These are phyloP conservation scores for Monoplex corrugatus DNA, from an alignment of 2,888 invertebrate genomes.

Conservation along the genomic window DNA sequence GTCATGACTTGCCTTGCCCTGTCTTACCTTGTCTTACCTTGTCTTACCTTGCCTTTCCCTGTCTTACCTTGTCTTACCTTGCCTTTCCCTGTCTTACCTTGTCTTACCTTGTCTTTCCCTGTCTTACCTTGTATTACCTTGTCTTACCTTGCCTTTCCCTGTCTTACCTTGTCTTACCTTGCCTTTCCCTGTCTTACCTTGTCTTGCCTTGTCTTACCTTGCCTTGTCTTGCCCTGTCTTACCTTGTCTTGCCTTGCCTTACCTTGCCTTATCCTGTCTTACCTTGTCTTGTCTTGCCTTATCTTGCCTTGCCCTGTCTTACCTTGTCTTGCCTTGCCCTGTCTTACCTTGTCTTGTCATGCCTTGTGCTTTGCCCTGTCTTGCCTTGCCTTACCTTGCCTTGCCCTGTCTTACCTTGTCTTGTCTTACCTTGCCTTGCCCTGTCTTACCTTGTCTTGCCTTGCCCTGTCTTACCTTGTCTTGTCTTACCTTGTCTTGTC, in stretches of 20 bases:
- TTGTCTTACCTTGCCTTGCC: neutral
- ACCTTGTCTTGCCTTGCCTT: conserved; percentile 1
- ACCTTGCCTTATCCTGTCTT: neutral
- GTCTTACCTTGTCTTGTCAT: neutral
- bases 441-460: neutral
- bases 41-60: neutral
- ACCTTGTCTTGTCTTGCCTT: neutral
- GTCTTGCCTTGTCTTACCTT: no score
- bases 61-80: neutral
- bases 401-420: neutral
- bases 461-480: neutral
- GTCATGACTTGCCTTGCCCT: neutral
- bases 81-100: neutral
- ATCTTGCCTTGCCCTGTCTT: neutral
- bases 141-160: neutral
- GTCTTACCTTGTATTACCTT: neutral
- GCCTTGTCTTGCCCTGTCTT: neutral
- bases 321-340: neutral
- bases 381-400: conserved; percentile 9
- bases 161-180: neutral
- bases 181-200: neutral
- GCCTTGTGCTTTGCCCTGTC: conserved; percentile 6
- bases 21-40: no score
- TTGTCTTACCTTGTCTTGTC: neutral
- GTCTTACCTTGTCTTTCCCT: neutral